A percentile compares a stretch with the other conserved stretches of the same genome.
Conservation (phyloP, 2,797 vertebrate species). For the Hirundo rustica region DNA sequence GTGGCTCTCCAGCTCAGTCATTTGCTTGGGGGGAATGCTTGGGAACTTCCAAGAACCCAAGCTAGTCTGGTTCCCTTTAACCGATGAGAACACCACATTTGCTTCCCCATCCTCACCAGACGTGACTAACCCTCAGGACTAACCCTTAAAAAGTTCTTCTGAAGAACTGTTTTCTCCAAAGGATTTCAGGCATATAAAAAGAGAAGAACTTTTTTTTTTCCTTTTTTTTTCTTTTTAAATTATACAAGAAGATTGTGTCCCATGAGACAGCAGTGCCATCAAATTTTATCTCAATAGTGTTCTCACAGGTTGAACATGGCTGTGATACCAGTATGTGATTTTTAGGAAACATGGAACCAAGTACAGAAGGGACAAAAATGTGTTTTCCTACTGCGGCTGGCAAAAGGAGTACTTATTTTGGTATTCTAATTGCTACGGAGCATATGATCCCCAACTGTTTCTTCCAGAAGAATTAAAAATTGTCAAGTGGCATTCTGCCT, state of each 20-base stretch:
- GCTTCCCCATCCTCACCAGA: background rate
- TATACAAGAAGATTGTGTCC: background rate
- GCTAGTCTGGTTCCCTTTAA: background rate
- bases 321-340: background rate
- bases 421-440: slow-evolving; percentile 44
- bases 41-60: background rate
- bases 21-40: background rate
- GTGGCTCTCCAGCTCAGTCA: background rate
- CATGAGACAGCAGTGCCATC: background rate
- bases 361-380: slow-evolving; percentile 35
- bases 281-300: background rate
- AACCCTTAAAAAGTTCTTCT: background rate
- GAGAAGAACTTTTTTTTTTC: no score
- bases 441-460: slow-evolving; percentile 54
- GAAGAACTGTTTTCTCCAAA: background rate
- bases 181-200: background rate
- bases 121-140: background rate
- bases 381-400: slow-evolving; percentile 35
- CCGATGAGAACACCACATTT: background rate
- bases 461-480: slow-evolving; percentile 54
- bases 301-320: background rate
- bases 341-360: background rate
- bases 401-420: slow-evolving; percentile 40
- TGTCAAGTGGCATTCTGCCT: slow-evolving; percentile 26
- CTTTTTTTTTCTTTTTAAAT: background rate